Evolutionary conservation across 92 coral and sea anemone species (phyloP).

Genomic region (Phymanthus crucifer): DNA sequence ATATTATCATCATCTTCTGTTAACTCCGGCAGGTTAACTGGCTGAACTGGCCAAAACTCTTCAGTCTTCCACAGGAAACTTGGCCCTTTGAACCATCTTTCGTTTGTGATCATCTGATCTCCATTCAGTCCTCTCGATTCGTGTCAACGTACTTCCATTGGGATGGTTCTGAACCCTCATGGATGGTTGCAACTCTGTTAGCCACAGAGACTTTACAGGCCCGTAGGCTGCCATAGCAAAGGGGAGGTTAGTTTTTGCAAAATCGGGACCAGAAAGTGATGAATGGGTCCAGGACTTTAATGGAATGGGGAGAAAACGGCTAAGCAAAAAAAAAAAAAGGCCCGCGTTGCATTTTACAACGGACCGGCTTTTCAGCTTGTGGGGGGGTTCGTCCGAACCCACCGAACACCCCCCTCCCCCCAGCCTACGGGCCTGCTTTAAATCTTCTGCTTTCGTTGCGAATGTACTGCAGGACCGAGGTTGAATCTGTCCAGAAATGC

Average conservation of each 20-base stretch:
- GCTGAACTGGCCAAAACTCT: constrained; percentile 26
- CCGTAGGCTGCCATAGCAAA: too few relatives aligned
- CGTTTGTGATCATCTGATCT: neutral
- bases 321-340: too few relatives aligned
- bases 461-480: neutral
- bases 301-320: too few relatives aligned
- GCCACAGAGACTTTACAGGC: neutral
- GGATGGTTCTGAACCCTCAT: neutral
- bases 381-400: too few relatives aligned
- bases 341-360: too few relatives aligned
- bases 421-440: too few relatives aligned
- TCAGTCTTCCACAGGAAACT: constrained; percentile 17
- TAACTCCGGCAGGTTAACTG: neutral
- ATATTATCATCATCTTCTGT: neutral
- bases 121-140: neutral
- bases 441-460: neutral
- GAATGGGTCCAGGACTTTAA: too few relatives aligned
- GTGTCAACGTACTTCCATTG: neutral
- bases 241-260: too few relatives aligned
- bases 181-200: neutral
- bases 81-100: constrained; percentile 36
- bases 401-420: too few relatives aligned
- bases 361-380: too few relatives aligned
- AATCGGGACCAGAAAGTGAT: too few relatives aligned
- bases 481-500: neutral